phyloP scores from a whole-genome alignment of 2,888 invertebrate genomes.

The Eristalis tenax region DNA sequence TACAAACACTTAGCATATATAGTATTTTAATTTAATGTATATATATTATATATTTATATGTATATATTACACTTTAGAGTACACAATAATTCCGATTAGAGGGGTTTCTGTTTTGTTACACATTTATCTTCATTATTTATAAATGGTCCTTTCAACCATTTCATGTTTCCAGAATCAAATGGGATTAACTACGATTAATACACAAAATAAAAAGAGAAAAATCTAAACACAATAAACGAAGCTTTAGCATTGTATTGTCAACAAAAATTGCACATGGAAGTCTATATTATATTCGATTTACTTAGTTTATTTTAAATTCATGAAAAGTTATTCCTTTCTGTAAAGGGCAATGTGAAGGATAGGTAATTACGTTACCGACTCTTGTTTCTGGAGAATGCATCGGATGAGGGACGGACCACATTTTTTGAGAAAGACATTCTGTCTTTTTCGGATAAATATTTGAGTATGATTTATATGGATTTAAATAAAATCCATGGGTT shows the following conservation, averaged over 20 bases:
- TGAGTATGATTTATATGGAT: too few species aligned
- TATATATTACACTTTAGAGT: conserved; percentile 71
- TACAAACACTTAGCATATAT: conserved; percentile 66
- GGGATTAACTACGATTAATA: conserved; percentile 26
- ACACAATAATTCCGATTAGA: conserved; percentile 65
- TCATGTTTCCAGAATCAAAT: conserved; percentile 35
- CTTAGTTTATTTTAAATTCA: conserved; percentile 42
- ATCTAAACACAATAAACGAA: conserved; percentile 57
- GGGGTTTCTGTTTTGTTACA: conserved; percentile 40
- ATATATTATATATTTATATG: conserved; percentile 63
- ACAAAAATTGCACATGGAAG: conserved; percentile 75
- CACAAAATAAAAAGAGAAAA: conserved; percentile 7
- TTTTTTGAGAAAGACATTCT: not conserved
- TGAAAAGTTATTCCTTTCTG: conserved; percentile 16
- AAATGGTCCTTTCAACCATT: conserved; percentile 55
- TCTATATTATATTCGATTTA: conserved; percentile 68
- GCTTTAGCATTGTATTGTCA: conserved; percentile 74
- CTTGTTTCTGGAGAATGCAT: not conserved
- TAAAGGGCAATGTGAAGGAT: not conserved
- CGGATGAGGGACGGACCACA: too few species aligned
- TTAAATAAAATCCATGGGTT: too few species aligned
- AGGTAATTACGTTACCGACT: not conserved
- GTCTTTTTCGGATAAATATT: not conserved
- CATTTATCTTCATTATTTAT: conserved; percentile 37
- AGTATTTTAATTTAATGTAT: conserved; percentile 52